Percentiles rank a stretch among this genome's conserved stretches.
Conservation (phyloP, 2,113 vertebrate genomes). For the Dicentrarchus labrax region DNA sequence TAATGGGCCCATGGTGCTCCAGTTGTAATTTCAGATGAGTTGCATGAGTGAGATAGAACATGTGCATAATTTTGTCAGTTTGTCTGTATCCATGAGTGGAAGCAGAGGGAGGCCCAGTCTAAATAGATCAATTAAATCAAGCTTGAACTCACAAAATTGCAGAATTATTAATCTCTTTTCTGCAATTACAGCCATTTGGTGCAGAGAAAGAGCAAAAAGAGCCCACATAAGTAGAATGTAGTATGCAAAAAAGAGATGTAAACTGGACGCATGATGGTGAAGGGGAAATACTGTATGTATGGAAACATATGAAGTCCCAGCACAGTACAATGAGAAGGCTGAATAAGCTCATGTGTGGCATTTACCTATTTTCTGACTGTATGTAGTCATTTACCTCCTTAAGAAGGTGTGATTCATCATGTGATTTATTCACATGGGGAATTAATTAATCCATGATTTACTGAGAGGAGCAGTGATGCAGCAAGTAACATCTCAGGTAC, state of each 20-base stretch:
- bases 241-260: background rate
- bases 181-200: slow-evolving; percentile 15
- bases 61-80: background rate
- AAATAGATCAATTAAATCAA: background rate
- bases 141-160: background rate
- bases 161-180: background rate
- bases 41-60: background rate
- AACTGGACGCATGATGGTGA: background rate
- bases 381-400: background rate
- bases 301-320: background rate
- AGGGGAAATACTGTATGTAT: background rate
- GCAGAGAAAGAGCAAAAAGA: background rate
- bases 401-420: background rate
- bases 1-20: background rate
- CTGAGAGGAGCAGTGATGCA: background rate
- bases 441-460: slow-evolving; percentile 5
- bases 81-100: background rate
- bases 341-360: background rate
- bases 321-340: background rate
- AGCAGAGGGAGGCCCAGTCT: background rate
- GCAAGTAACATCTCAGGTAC: background rate
- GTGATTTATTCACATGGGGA: background rate
- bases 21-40: slow-evolving; percentile 9
- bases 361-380: background rate
- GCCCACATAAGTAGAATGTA: no score